Percentiles rank a stretch among this genome's conserved stretches.
Conservation (phyloP, 2,797 vertebrate species). For the Pelochelys cantorii region DNA sequence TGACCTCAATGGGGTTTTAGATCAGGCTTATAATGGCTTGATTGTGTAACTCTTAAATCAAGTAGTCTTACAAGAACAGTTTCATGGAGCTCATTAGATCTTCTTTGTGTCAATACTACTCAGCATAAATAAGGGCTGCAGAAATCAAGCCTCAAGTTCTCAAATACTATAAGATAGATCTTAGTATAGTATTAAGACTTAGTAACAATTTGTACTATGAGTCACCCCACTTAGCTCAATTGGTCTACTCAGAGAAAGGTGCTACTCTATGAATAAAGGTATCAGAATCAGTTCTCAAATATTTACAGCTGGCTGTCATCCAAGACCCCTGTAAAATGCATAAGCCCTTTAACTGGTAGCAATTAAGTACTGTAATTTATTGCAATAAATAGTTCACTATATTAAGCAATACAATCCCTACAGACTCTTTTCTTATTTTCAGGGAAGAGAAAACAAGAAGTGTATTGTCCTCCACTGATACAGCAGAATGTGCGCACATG, state of each 20-base stretch:
- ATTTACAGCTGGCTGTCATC: neutral
- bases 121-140: neutral
- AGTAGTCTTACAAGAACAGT: rapidly evolving
- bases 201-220: neutral
- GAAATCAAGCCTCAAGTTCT: constrained; percentile 30
- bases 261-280: neutral
- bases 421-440: constrained; percentile 10
- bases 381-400: neutral
- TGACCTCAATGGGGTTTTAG: neutral
- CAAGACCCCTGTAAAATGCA: constrained; percentile 30
- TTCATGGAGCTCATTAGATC: neutral
- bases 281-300: constrained; percentile 33
- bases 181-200: neutral
- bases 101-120: neutral
- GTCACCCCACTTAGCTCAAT: constrained; percentile 12
- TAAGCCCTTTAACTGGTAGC: neutral
- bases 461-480: neutral
- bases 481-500: neutral
- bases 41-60: neutral
- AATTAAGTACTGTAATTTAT: neutral
- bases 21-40: neutral
- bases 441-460: constrained; percentile 17
- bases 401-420: neutral
- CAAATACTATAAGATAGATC: neutral
- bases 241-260: neutral